Percentiles rank a stretch among this genome's conserved stretches.
phyloP scores from a whole-genome alignment of 37 sponge, comb jelly and placozoan genomes.

The Halichondria panicea region DNA sequence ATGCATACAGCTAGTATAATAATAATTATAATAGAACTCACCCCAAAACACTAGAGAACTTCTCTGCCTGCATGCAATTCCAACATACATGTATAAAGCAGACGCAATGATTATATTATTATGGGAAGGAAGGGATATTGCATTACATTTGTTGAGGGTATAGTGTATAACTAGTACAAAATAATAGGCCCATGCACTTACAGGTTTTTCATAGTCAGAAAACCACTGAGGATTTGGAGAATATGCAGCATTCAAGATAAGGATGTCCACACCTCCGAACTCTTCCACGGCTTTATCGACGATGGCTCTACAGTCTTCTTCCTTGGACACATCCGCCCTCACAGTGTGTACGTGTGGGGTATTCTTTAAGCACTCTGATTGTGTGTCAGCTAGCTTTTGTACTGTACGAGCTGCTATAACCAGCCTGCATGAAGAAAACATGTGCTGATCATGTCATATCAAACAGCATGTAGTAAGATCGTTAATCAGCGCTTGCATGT shows the following conservation, averaged over 20 bases:
- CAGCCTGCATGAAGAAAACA: conserved; percentile 13
- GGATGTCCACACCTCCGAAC: conserved; percentile 57
- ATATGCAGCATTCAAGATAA: conserved; percentile 59
- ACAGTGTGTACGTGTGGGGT: conserved; percentile 39
- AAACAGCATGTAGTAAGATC: no score
- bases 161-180: no score
- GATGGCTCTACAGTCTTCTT: conserved; percentile 50
- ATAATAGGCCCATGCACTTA: no score
- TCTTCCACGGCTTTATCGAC: conserved; percentile 26
- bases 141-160: no score
- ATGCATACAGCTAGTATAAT: not conserved
- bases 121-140: no score
- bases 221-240: conserved; percentile 16
- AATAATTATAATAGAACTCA: not conserved
- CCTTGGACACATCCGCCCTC: conserved; percentile 36
- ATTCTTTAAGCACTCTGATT: conserved; percentile 10
- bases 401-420: conserved; percentile 55
- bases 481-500: no score
- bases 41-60: not conserved
- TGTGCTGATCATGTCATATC: not conserved
- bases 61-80: not conserved
- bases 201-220: conserved; percentile 26
- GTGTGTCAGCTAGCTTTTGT: conserved; percentile 19
- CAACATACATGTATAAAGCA: no score
- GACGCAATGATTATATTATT: no score